These are phyloP conservation scores for Rallus crepitans DNA, from an alignment of 2,797 vertebrate species.

Conservation along the genomic window DNA sequence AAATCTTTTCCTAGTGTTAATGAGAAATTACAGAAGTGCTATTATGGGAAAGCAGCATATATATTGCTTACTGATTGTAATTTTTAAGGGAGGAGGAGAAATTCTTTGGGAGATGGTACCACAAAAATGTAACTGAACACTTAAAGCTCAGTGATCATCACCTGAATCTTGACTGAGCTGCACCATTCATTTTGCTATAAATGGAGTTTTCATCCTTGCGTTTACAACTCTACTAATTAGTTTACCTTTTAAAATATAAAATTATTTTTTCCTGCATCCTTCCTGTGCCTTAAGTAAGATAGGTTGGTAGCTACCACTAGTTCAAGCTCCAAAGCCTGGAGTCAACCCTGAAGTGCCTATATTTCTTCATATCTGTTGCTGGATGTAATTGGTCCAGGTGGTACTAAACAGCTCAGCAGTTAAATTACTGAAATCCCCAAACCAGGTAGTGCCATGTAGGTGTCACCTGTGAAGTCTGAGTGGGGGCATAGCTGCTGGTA, in stretches of 20 bases:
- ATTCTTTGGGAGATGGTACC: not conserved
- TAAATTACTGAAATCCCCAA: not conserved
- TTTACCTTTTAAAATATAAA: not conserved
- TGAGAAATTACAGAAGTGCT: not conserved
- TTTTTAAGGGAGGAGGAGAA: rapidly evolving
- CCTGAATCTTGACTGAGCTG: not conserved
- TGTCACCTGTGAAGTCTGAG: not conserved
- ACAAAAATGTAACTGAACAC: not conserved
- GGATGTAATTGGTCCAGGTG: not conserved
- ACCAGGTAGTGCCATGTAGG: not conserved
- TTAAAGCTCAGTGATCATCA: not conserved
- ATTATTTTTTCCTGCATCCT: not conserved
- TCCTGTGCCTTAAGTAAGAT: not conserved
- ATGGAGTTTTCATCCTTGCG: not conserved
- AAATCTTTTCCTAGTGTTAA: not conserved
- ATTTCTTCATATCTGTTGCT: not conserved
- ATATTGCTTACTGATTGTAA: not conserved
- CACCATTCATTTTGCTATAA: not conserved
- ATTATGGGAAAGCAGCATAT: not conserved
- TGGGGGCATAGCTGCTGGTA: not conserved
- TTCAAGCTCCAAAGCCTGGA: not conserved
- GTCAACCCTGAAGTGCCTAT: not conserved
- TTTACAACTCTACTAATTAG: not conserved
- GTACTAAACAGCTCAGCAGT: not conserved
- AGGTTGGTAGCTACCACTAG: not conserved